Evolutionary conservation across 2,797 vertebrate species (phyloP), one percentile per base, ranked within the genome.

Genomic region (Tapera naevia): DNA sequence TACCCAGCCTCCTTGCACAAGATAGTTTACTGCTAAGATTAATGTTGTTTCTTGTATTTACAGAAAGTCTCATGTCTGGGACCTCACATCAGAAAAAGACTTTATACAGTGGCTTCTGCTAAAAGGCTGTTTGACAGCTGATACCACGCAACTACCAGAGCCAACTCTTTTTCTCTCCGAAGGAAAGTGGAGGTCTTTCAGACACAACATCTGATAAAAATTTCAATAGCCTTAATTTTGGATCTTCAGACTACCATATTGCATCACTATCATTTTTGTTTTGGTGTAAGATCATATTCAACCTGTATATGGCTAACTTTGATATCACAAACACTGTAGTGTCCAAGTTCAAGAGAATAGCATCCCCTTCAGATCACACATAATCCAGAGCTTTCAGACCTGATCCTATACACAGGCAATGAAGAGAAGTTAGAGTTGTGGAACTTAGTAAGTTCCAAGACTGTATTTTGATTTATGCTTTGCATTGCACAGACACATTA

Each of bases 91-190:
- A 93, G 70, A 58, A 91, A 85, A 83, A 53, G 18, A 58, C 60
- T 92, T 88, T 35, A 81, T 64, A 70, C 67, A 90, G 71, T 5
- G 6, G 21, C 76, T 91, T 71, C 65, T 85, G 39, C 54, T 92
- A 93, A 72, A 91, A 83, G 30, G 35, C 37, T 66, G n/a, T 88
- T 88, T 92, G 92, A 88, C 62, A 94, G 50, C 43, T 27, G 75
- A 92, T 37, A 88, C 37, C 58, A 41, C 21, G 39, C 65, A 89
- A 91, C 50, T 48, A 33, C 43, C 69, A 89, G 41, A 69, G 74
- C 79, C 73, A 93, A 64, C 27, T 25, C 27, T 46, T 79, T 22
- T 76, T 83, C 53, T 41, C 60, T 54, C 37, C 18, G 41, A 33
- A 65, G 71, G 79, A 57, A 95, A 94, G 32, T 27, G 32, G 22